Evolutionary conservation across 1,140 invertebrate species (phyloP).

Genomic region (Drosophila parvula): DNA sequence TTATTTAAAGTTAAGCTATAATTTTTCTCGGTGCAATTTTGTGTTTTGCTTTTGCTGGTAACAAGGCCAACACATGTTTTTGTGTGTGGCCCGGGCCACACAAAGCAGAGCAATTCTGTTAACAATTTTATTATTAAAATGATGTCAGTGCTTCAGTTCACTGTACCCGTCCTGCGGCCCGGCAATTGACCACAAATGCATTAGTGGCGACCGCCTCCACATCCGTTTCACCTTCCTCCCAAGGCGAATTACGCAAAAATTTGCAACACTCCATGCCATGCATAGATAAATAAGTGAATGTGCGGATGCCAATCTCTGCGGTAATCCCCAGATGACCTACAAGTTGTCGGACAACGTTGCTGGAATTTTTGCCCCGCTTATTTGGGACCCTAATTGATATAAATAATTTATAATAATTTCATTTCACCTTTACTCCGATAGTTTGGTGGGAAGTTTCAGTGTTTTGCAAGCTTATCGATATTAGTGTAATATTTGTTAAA

Average conservation of each 20-base stretch:
- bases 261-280: slow-evolving; percentile 38
- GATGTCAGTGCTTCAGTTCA: slow-evolving; percentile 43
- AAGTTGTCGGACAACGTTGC: slow-evolving; percentile 38
- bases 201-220: slow-evolving; percentile 47
- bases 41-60: slow-evolving; percentile 37
- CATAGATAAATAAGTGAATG: slow-evolving; percentile 40
- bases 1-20: background rate
- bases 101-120: slow-evolving; percentile 79
- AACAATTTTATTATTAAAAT: slow-evolving; percentile 83
- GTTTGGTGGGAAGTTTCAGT: background rate
- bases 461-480: background rate
- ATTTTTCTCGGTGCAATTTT: slow-evolving; percentile 20
- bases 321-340: slow-evolving; percentile 44
- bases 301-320: slow-evolving; percentile 31
- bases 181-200: slow-evolving; percentile 73
- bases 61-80: slow-evolving; percentile 80
- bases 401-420: slow-evolving; percentile 9
- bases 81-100: slow-evolving; percentile 44
- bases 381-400: slow-evolving; percentile 31
- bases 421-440: background rate
- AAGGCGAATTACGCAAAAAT: slow-evolving; percentile 46
- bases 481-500: background rate
- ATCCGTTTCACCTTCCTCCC: slow-evolving; percentile 15
- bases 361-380: slow-evolving; percentile 1
- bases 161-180: slow-evolving; percentile 25